Evolutionary conservation across 2,888 invertebrate species (phyloP), one percentile per base, ranked within the genome.

Genomic region (Lochmaea crataegi): DNA sequence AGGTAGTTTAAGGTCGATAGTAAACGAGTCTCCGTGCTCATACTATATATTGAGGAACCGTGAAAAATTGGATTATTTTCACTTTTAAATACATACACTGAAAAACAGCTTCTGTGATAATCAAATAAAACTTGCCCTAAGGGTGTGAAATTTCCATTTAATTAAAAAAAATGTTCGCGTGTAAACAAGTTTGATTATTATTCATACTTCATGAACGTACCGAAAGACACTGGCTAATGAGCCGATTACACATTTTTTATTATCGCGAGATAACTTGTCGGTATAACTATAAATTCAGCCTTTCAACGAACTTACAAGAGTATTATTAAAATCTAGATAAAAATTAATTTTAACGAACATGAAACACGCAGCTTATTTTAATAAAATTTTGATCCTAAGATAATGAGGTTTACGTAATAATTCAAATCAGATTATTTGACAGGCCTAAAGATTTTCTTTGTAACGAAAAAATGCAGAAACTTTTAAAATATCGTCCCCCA

Each of bases 251-350:
- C 51, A 69, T 69, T 69, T 68, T 72, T 67, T 67, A 65, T 53
- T 63, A 67, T 67, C 53, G 63, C 63, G 65, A 42, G 67, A 67
- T 71, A 63, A 72, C 53, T 66, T 69, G 66, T 68, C 65, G 42
- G 69, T 58, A 68, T 57, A 42, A 58, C 74, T 60, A 75, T 75
- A 75, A 75, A 75, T 75, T 70, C 41, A 45, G 38, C 42, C 65
- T 74, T 75, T 75, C 74, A 68, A 63, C 71, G 66, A 32, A 66
- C 41, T 38, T 42, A 63, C 42, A 41, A 53, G 16, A 58, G 42
- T 65, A 71, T 74, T 74, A 74, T 72, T 71, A 69, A 69, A 75
- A 75, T 75, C 74, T 75, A 72, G 74, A 75, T 75, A 75, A 75
- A 72, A 68, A 65, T 53, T 73, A 56, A 16, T 65, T 69, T 69